A percentile compares a stretch with the other conserved stretches of the same genome.
Conservation (phyloP, 2,797 vertebrate genomes). For the Lophius americanus region DNA sequence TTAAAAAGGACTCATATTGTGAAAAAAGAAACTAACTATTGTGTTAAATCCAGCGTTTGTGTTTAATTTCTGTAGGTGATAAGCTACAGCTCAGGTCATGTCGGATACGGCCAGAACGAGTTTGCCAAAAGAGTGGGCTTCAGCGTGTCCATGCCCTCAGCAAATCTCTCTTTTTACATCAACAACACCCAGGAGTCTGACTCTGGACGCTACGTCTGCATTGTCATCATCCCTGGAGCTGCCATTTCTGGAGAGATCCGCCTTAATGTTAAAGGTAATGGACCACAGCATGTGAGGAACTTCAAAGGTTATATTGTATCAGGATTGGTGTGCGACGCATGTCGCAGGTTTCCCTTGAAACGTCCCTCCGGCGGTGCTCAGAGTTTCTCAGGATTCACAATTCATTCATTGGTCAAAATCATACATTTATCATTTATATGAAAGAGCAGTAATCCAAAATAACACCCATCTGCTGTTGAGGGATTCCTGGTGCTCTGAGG, state of each 20-base stretch:
- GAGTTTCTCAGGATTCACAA: conserved; percentile 34
- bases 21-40: no score
- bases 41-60: neutral
- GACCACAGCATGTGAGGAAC: conserved; percentile 10
- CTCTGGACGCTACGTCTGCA: conserved; percentile 88
- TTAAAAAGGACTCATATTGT: no score
- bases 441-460: conserved; percentile 32
- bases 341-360: neutral
- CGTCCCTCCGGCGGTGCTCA: neutral
- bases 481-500: conserved; percentile 42
- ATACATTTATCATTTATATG: conserved; percentile 31
- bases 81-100: conserved; percentile 81
- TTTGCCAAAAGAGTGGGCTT: conserved; percentile 83
- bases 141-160: conserved; percentile 77
- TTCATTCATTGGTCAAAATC: conserved; percentile 35
- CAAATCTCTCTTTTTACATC: conserved; percentile 90
- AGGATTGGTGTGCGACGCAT: neutral
- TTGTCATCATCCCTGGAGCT: conserved; percentile 80
- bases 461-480: conserved; percentile 47
- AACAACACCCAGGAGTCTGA: conserved; percentile 87
- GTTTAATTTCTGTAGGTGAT: conserved; percentile 81
- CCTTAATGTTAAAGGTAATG: conserved; percentile 84
- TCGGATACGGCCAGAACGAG: conserved; percentile 76
- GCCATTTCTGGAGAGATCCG: conserved; percentile 76
- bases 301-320: conserved; percentile 47